phyloP scores from a whole-genome alignment of 2,113 vertebrate species.

The Beaufortia kweichowensis region DNA sequence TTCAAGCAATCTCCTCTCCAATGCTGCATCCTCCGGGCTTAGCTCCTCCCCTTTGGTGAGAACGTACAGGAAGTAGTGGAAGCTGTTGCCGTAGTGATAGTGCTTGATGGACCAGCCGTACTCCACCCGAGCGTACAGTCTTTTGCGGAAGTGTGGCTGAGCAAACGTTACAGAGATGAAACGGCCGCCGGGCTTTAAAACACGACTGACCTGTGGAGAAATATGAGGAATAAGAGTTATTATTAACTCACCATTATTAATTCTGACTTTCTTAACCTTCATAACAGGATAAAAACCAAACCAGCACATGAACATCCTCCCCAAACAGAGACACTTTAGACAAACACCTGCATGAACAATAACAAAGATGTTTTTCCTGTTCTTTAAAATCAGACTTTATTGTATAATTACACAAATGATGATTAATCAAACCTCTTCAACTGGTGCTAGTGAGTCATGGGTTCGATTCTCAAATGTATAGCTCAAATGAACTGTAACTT shows the following conservation, averaged over 20 bases:
- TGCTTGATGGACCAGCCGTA: conserved; percentile 86
- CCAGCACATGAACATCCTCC: background rate
- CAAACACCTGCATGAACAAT: background rate
- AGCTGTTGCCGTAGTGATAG: conserved; percentile 76
- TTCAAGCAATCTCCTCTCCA: conserved; percentile 71
- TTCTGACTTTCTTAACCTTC: too few relatives aligned
- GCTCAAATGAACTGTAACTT: too few relatives aligned
- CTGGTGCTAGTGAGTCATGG: too few relatives aligned
- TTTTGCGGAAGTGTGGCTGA: conserved; percentile 85
- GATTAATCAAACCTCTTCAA: too few relatives aligned
- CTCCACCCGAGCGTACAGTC: conserved; percentile 78
- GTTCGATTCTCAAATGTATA: too few relatives aligned
- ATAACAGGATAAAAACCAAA: too few relatives aligned
- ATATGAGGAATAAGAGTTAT: background rate
- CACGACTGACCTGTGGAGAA: conserved; percentile 80
- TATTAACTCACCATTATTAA: too few relatives aligned
- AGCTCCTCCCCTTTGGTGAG: conserved; percentile 85
- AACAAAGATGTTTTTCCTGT: background rate
- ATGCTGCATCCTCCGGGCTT: conserved; percentile 69
- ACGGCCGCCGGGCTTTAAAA: conserved; percentile 80
- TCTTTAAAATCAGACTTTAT: background rate
- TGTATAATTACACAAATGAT: background rate
- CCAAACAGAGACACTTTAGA: background rate
- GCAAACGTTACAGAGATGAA: conserved; percentile 89
- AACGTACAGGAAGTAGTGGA: conserved; percentile 86